Conservation (phyloP, 2,888 invertebrate genomes). For the Acanthosepion esculentum region DNA sequence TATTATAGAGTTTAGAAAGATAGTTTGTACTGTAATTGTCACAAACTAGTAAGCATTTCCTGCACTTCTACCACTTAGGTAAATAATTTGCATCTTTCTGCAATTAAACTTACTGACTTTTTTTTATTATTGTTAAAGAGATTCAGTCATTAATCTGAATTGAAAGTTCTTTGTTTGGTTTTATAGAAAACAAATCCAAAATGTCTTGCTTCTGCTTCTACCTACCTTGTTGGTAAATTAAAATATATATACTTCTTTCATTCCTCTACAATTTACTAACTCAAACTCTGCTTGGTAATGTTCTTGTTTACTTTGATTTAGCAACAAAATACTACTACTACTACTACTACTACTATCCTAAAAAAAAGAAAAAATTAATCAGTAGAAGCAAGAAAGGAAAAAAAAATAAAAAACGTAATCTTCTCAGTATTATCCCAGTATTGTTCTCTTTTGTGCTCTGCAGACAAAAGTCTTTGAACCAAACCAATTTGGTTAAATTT, state of each 20-base stretch:
- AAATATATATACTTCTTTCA: rapidly evolving
- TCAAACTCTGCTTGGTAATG: no score
- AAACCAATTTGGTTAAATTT: constrained; percentile 33
- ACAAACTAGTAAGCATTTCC: background rate
- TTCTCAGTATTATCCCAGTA: constrained; percentile 11
- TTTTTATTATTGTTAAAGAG: background rate
- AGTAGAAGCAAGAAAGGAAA: background rate
- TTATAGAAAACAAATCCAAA: background rate
- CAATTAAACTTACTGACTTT: background rate
- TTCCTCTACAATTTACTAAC: no score
- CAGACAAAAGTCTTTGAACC: constrained; percentile 33
- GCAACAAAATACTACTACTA: no score
- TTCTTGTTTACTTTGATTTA: no score
- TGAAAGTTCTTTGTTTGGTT: background rate
- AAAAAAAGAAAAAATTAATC: background rate
- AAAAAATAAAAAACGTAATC: background rate
- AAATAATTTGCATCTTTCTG: background rate
- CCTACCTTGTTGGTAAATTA: no score
- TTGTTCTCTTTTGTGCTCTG: constrained; percentile 2
- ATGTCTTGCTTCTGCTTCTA: background rate
- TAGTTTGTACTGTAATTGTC: no score
- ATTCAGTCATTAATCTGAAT: background rate
- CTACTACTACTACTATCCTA: no score
- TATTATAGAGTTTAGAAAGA: no score
- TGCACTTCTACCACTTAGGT: background rate